Evolutionary conservation across 2,888 invertebrate genomes (phyloP).

Genomic region (Cynaeus angustus): DNA sequence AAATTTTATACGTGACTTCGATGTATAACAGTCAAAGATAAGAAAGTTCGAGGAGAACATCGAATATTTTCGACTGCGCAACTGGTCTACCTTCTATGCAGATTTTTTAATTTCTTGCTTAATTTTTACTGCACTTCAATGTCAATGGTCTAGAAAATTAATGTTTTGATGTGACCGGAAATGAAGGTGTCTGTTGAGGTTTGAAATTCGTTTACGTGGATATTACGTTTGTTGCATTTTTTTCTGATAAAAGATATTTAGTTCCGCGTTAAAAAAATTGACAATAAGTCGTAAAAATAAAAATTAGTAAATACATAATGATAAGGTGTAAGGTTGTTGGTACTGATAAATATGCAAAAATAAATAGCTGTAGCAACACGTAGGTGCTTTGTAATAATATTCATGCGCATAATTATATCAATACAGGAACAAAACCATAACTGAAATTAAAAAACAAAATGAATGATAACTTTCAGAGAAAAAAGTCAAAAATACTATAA

Average conservation of each 20-base stretch:
- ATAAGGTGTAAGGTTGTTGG: constrained; percentile 3
- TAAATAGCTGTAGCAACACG: background rate
- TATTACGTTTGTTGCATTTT: background rate
- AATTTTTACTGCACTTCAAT: constrained; percentile 7
- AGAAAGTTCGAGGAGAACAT: constrained; percentile 3
- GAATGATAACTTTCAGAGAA: no score
- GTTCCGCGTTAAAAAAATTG: background rate
- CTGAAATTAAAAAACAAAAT: no score
- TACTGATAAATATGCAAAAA: background rate
- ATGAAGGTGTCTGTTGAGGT: constrained; percentile 9
- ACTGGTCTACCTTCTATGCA: constrained; percentile 2
- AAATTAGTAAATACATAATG: background rate
- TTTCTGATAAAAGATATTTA: background rate
- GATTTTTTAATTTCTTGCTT: background rate
- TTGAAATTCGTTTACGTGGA: background rate
- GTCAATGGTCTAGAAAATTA: constrained; percentile 6
- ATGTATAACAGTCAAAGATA: constrained; percentile 13
- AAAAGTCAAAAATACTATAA: no score
- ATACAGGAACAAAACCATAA: no score
- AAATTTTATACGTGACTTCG: constrained; percentile 15
- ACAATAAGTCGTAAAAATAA: background rate
- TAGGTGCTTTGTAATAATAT: no score
- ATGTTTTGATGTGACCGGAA: constrained; percentile 17
- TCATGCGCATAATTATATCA: no score
- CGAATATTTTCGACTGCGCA: background rate